Evolutionary conservation across 2,113 vertebrate species (phyloP).

Genomic region (Brachypteracias leptosomus): DNA sequence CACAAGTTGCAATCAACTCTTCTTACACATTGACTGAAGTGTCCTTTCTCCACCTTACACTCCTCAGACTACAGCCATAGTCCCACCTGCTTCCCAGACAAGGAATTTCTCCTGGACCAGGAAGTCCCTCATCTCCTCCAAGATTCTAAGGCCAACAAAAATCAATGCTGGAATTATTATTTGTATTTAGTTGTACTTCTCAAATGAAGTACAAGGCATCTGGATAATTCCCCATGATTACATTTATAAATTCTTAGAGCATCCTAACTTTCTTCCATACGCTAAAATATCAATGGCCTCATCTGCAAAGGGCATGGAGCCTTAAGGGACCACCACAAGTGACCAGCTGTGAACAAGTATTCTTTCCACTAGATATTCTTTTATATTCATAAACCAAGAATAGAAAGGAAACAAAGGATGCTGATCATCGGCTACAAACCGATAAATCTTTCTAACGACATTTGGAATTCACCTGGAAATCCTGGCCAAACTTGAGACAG

Average conservation of each 20-base stretch:
- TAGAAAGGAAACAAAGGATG: neutral
- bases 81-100: neutral
- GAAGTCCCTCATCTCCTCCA: neutral
- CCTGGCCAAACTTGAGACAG: neutral
- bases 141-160: neutral
- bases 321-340: neutral
- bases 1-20: neutral
- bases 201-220: neutral
- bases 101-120: neutral
- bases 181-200: neutral
- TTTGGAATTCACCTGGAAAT: slow-evolving; percentile 11
- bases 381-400: neutral
- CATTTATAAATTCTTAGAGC: neutral
- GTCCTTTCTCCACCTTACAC: neutral
- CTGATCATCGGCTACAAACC: neutral
- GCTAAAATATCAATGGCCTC: neutral
- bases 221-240: neutral
- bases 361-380: neutral
- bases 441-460: neutral
- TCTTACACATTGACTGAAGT: neutral
- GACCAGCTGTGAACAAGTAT: neutral
- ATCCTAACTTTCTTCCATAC: neutral
- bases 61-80: neutral
- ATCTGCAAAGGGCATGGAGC: neutral
- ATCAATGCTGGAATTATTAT: neutral